Conservation (phyloP, 2,888 invertebrate genomes). For the Tigriopus californicus region DNA sequence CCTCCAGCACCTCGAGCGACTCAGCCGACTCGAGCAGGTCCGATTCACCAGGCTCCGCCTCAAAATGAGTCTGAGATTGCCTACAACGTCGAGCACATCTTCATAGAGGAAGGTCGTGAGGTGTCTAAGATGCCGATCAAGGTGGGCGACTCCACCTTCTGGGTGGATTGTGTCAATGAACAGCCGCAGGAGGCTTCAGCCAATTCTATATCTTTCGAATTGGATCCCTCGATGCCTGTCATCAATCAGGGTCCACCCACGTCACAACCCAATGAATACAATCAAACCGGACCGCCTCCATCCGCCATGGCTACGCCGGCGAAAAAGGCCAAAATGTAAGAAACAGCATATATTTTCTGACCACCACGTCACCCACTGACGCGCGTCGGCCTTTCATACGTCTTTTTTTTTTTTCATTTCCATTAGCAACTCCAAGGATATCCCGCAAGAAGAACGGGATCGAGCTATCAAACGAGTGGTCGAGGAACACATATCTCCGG, state of each 20-base stretch:
- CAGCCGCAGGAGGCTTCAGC: background rate
- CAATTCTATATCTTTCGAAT: background rate
- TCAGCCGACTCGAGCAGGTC: background rate
- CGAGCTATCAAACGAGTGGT: background rate
- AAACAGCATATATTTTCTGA: too few relatives aligned
- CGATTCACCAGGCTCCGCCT: background rate
- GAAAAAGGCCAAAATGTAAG: too few relatives aligned
- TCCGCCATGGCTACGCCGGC: too few relatives aligned
- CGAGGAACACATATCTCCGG: slow-evolving; percentile 9
- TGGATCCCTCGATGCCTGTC: background rate
- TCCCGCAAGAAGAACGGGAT: background rate
- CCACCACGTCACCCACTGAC: too few relatives aligned
- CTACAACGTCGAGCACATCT: slow-evolving; percentile 13
- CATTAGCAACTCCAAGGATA: background rate
- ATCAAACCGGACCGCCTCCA: background rate
- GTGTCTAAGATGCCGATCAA: slow-evolving; percentile 15
- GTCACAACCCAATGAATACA: background rate
- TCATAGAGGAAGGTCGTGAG: slow-evolving; percentile 10
- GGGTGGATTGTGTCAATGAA: slow-evolving; percentile 14
- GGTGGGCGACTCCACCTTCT: slow-evolving; percentile 7
- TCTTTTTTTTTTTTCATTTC: background rate
- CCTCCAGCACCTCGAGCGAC: background rate
- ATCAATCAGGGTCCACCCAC: background rate
- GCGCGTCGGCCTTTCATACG: too few relatives aligned
- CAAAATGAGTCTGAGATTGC: background rate